phyloP scores from a whole-genome alignment of 2,888 invertebrate genomes.

The Gari tellinella region DNA sequence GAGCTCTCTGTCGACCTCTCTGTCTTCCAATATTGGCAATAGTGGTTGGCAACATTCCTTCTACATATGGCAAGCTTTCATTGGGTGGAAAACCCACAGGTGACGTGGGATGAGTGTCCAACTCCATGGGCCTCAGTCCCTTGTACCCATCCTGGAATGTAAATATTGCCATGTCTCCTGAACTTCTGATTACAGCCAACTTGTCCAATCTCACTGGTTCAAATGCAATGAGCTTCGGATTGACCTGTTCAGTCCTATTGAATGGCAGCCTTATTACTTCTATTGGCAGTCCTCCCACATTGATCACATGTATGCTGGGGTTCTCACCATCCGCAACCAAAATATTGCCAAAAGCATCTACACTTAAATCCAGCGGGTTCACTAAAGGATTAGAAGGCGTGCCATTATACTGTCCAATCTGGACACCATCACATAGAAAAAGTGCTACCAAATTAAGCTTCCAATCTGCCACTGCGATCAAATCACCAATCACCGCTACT shows the following conservation, averaged over 20 bases:
- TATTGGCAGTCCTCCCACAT: conserved; percentile 28
- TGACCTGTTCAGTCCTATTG: conserved; percentile 1
- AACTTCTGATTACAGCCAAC: conserved; percentile 26
- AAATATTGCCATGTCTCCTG: conserved; percentile 45
- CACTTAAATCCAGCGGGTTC: conserved; percentile 40
- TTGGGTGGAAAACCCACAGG: conserved; percentile 34
- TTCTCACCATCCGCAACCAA: conserved; percentile 48
- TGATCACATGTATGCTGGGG: conserved; percentile 46
- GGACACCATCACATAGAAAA: conserved; percentile 29
- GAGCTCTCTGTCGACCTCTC: background rate
- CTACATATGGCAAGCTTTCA: conserved; percentile 45
- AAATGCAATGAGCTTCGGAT: conserved; percentile 39
- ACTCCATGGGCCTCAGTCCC: conserved; percentile 18
- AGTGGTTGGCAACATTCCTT: conserved; percentile 55
- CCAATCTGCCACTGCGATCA: conserved; percentile 44
- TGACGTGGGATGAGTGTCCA: background rate
- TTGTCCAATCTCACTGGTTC: conserved; percentile 10
- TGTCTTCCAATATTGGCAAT: conserved; percentile 32
- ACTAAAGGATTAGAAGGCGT: conserved; percentile 32
- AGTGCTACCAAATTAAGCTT: conserved; percentile 39
- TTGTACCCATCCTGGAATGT: conserved; percentile 38
- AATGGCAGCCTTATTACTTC: conserved; percentile 44
- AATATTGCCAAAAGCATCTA: conserved; percentile 46
- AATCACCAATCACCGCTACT: conserved; percentile 32
- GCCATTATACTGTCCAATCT: conserved; percentile 45